phyloP scores from a whole-genome alignment of 1,140 invertebrate species.

The Tetragnatha versicolor region DNA sequence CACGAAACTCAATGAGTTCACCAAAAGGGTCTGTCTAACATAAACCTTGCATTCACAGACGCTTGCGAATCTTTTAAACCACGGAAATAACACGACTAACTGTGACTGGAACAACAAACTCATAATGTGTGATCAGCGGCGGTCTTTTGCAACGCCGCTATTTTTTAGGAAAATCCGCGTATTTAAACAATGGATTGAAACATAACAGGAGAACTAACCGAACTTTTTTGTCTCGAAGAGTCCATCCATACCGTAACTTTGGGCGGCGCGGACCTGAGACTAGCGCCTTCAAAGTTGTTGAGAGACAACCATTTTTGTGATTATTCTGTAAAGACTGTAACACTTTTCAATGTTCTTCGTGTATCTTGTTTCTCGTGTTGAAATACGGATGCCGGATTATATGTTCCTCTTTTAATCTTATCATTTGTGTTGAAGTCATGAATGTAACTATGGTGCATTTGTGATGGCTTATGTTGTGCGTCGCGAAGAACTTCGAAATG shows the following conservation, averaged over 20 bases:
- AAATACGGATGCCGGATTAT: not conserved
- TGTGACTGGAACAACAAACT: constrained; percentile 6
- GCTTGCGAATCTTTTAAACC: constrained; percentile 27
- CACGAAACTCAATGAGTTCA: constrained; percentile 18
- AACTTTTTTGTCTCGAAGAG: constrained; percentile 13
- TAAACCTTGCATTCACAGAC: constrained; percentile 7
- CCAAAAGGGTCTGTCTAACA: not conserved
- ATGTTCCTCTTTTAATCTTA: constrained; percentile 1
- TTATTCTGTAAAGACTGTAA: not conserved
- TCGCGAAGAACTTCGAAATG: too few relatives aligned
- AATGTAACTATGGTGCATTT: too few relatives aligned
- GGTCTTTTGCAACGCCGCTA: constrained; percentile 10
- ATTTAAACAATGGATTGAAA: constrained; percentile 2
- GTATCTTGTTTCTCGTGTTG: constrained; percentile 3
- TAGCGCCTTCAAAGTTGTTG: not conserved
- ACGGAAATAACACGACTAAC: not conserved
- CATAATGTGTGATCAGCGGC: constrained; percentile 34
- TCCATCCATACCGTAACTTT: constrained; percentile 12
- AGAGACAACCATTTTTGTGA: constrained; percentile 17
- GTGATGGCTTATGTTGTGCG: too few relatives aligned
- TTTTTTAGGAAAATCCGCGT: constrained; percentile 22
- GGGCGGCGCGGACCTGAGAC: not conserved
- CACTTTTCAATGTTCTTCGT: constrained; percentile 9
- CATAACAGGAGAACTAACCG: constrained; percentile 10
- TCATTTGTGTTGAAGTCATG: too few relatives aligned